Evolutionary conservation across 2,888 invertebrate genomes (phyloP).

Genomic region (Rhagium mordax): DNA sequence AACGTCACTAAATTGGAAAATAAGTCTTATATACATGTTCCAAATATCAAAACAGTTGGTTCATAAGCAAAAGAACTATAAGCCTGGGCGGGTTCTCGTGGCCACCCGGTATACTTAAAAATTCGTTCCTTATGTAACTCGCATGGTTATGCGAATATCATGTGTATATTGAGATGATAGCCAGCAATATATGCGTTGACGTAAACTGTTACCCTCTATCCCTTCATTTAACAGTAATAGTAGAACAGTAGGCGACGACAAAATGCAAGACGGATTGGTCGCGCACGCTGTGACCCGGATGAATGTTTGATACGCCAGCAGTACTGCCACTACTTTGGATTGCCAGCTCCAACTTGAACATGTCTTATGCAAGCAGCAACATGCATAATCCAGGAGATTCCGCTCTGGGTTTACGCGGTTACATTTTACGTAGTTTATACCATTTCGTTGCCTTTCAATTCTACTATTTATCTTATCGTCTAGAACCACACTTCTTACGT

Average conservation of each 20-base stretch:
- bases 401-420: conserved; percentile 45
- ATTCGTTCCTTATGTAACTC: not conserved
- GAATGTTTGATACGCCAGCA: conserved; percentile 64
- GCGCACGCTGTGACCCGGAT: conserved; percentile 63
- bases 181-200: not conserved
- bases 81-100: too few relatives aligned
- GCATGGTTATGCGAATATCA: not conserved
- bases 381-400: conserved; percentile 63
- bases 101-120: not conserved
- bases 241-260: conserved; percentile 21
- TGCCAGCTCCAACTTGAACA: conserved; percentile 62
- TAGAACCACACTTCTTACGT: not conserved
- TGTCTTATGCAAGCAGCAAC: conserved; percentile 64
- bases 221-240: conserved; percentile 1
- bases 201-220: conserved; percentile 5
- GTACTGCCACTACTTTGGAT: conserved; percentile 62
- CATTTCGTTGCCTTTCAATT: conserved; percentile 20
- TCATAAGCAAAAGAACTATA: too few relatives aligned
- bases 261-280: conserved; percentile 26
- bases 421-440: conserved; percentile 23
- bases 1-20: too few relatives aligned
- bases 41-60: too few relatives aligned
- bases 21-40: too few relatives aligned
- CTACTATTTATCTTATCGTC: conserved; percentile 8
- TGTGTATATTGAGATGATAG: not conserved